Evolutionary conservation across 1,140 invertebrate species (phyloP), one percentile per base, ranked within the genome.

Genomic region (Drosophila tani): DNA sequence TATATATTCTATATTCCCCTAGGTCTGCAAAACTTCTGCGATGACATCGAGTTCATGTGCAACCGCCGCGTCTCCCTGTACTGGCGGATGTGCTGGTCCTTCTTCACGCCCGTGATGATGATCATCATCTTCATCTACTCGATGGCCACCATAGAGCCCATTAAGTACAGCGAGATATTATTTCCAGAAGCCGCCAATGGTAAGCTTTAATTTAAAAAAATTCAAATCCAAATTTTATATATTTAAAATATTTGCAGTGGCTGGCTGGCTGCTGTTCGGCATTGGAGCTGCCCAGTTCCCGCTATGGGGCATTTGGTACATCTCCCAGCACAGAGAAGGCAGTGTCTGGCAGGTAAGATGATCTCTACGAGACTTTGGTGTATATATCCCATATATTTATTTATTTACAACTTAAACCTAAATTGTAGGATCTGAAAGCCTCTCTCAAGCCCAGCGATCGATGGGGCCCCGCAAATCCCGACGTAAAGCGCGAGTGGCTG

Each of bases 31-130:
- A 96, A 96, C 78, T 94, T 97, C 56, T 95, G 95, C 66, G 91
- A 94, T 40, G 97, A 98, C 81, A 93, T 97, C 2, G 95, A 97
- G 81, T 96, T 96, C 81, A 98, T 98, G 97, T 93, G 96, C 57
- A 95, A 95, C 5, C 94, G 94, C n/a, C 94, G 94, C 65, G 94
- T 96, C 0, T 95, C 95, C 1, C 73, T 95, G 0, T 97, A 96
- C 91, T 98, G 97, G 97, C 94, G 96, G 58, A 85, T 96, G 14
- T 97, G 96, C 69, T 98, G 97, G 97, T 95, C 95, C 27, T 85
- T 97, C 62, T 93, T 97, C 19, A 96, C 96, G 11, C 97, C 95
- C 81, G 83, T 95, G 1, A 94, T 96, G 68, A 94, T 98, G 79
- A 93, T 95, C n/a, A 93, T 95, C 0, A 96, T 97, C 40, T 95